Evolutionary conservation across 2,888 invertebrate genomes (phyloP), one percentile per base, ranked within the genome.

Genomic region (Malthinus seriepunctatus): DNA sequence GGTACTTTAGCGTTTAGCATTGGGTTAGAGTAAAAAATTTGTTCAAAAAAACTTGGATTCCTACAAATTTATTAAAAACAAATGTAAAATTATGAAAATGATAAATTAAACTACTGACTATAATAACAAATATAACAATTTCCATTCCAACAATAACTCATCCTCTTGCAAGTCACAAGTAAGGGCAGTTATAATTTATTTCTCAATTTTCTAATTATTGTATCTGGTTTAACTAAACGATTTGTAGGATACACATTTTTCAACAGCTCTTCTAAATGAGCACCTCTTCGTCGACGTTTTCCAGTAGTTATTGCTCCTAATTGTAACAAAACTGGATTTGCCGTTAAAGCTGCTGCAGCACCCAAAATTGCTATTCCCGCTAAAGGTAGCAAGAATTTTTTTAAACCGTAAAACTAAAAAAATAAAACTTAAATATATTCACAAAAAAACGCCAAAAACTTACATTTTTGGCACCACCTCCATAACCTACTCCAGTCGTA

Each of bases 311-410:
- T 81, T 0, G 90, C 88, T 23, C 91, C 91, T 39, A 93, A 82
- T 75, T 91, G 91, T 34, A 93, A 77, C 9, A 93, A 82, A 50
- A 91, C 82, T 3, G 93, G 92, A 78, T 91, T 91, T 51, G 90
- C 88, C 56, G 91, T 79, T 10, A 91, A 87, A 14, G 91, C 91
- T 1, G 91, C 91, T 32, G 91, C 90, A 34, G 91, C 91, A 46
- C 90, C 78, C n/a, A 93, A 81, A 46, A 83, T 65, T 1, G 91
- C 91, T 42, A 91, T 85, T 14, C 91, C 91, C 35, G 91, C 91
- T 63, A 92, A 76, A 0, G 91, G 91, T 73, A 88, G 83, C 47
- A 89, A 76, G 35, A 88, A 76, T 39, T 86, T 82, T 77, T 83
- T 83, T 32, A 87, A 76, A 33, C 84, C 85, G 44, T 86, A 74